Evolutionary conservation across 2,797 vertebrate species (phyloP).

Genomic region (Poeciliopsis gracilis): DNA sequence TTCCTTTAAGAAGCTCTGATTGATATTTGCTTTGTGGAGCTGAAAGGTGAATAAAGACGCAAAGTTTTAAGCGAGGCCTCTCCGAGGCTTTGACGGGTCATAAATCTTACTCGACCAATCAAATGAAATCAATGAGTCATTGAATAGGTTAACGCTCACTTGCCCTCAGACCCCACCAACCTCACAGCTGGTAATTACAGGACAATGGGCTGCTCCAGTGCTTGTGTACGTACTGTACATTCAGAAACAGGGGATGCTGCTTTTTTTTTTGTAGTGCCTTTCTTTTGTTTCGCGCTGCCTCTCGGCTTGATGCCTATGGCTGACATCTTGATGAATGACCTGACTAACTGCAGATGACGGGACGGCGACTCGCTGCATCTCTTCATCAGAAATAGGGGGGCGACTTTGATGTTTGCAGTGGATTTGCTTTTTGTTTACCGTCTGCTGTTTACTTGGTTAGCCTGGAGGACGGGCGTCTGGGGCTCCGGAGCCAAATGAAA

Average conservation of each 20-base stretch:
- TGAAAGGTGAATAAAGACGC: conserved; percentile 26
- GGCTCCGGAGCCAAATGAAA: conserved; percentile 7
- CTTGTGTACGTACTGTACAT: conserved; percentile 13
- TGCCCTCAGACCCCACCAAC: conserved; percentile 34
- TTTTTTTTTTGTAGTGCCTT: background rate
- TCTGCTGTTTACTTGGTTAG: conserved; percentile 32
- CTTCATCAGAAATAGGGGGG: conserved; percentile 33
- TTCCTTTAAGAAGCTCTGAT: conserved; percentile 18
- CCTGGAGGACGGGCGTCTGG: conserved; percentile 8
- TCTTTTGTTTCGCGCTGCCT: background rate
- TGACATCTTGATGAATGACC: conserved; percentile 53
- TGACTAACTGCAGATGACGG: conserved; percentile 47
- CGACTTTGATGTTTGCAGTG: conserved; percentile 31
- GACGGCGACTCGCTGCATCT: conserved; percentile 41
- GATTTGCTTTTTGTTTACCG: conserved; percentile 51
- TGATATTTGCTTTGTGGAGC: conserved; percentile 24
- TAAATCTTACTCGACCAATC: conserved; percentile 43
- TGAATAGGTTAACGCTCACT: conserved; percentile 45
- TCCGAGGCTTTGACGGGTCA: conserved; percentile 29
- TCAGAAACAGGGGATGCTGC: background rate
- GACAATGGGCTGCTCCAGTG: conserved; percentile 17
- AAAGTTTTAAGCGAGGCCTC: conserved; percentile 19
- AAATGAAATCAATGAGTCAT: conserved; percentile 39
- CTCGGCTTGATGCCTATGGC: conserved; percentile 14
- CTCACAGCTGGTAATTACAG: conserved; percentile 41